These are phyloP conservation scores for Hipparchia sbordonii DNA, from an alignment of 2,888 invertebrate genomes.

Conservation along the genomic window DNA sequence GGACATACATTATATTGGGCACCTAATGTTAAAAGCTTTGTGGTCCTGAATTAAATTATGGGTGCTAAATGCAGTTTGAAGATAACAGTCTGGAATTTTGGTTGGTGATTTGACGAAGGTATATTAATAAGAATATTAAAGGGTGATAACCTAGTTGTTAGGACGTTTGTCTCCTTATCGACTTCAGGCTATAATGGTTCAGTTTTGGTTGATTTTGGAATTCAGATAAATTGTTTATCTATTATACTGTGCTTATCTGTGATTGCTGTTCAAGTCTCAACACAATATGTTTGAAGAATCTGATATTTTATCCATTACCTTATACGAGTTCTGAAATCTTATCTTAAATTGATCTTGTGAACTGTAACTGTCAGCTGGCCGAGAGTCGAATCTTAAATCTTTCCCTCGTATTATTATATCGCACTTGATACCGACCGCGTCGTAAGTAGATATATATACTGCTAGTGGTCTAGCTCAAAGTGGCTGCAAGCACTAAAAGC, in stretches of 20 bases:
- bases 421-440: neutral
- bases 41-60: conserved; percentile 11
- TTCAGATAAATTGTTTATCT: neutral
- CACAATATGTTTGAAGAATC: neutral
- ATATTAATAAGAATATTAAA: too few relatives aligned
- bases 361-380: neutral
- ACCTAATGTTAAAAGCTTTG: conserved; percentile 21
- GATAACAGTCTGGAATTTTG: neutral
- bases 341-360: conserved; percentile 14
- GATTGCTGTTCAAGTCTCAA: neutral
- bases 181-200: too few relatives aligned
- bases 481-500: conserved; percentile 15
- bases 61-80: neutral
- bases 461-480: neutral
- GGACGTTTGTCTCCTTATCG: too few relatives aligned
- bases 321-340: conserved; percentile 7
- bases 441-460: conserved; percentile 7
- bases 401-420: conserved; percentile 12
- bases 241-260: too few relatives aligned
- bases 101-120: neutral
- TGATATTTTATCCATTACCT: neutral
- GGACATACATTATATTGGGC: conserved; percentile 19
- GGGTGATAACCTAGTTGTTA: too few relatives aligned
- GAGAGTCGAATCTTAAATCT: conserved; percentile 9
- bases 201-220: too few relatives aligned